Evolutionary conservation across 2,888 invertebrate species (phyloP), one percentile per base, ranked within the genome.

Genomic region (Hirtodrosophila histrioides): DNA sequence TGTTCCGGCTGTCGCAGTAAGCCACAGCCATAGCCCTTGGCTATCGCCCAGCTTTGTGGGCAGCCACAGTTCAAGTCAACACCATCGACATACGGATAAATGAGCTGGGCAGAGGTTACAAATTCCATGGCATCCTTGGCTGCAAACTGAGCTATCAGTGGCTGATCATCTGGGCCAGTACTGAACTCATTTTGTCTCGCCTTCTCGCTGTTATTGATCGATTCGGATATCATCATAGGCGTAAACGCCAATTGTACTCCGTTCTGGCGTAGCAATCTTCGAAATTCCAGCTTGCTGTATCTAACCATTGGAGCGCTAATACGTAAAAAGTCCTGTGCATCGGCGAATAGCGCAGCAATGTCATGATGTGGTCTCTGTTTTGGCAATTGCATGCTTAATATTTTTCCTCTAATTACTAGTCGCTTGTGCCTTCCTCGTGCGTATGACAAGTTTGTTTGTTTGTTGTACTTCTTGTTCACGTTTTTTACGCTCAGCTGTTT

Each of bases 11-110:
- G 94, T 8, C 94, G 94, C 17, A 99, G 91, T 73, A 99, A 92
- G 63, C 95, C 94, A 86, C 96, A 96, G 0, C 99, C 99, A 89
- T 97, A 96, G 3, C 97, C 97, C 89, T 97, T 96, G 75, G 95
- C 94, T 92, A 97, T 95, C 0, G 98, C 98, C 98, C 98, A 99
- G 75, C 95, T 93, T 92, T 99, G 99, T 0, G 99, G 99, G 85
- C 99, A 99, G 0, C 99, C 99, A 93, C 99, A 99, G 90, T 99
- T 99, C 35, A 99, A 92, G 92, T 99, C 99, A 2, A 98, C 95
- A 5, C 99, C 99, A 93, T 97, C 95, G 55, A 96, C 94, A 92
- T 95, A 96, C 93, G 95, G 95, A 75, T 95, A 94, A 35, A 98
- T 94, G 72, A 99, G 92, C 92, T 96, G 94, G 3, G 98, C 94